Conservation (phyloP, 1,140 invertebrate genomes). For the Drosophila kurseongensis region DNA sequence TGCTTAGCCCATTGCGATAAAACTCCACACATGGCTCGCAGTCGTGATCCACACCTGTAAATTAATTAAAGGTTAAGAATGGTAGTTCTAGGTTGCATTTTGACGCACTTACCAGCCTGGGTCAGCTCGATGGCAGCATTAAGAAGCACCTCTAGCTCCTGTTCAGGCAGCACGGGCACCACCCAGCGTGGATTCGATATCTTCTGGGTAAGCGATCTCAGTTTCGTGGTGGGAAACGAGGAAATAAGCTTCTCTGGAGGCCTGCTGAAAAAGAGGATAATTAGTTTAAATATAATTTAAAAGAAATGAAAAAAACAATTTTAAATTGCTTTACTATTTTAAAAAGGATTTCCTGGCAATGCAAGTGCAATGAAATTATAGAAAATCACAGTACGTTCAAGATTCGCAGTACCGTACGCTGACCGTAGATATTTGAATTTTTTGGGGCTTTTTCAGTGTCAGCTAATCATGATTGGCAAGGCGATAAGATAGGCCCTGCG, state of each 20-base stretch:
- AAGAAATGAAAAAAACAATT: background rate
- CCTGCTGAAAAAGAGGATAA: conserved; percentile 27
- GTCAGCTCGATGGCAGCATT: conserved; percentile 95
- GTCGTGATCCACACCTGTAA: conserved; percentile 92
- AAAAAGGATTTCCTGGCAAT: too few relatives aligned
- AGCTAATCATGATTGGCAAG: conserved; percentile 16
- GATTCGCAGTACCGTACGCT: too few relatives aligned
- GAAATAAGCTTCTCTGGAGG: conserved; percentile 82
- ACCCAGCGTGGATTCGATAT: conserved; percentile 98
- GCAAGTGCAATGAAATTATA: too few relatives aligned
- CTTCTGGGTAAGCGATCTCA: conserved; percentile 96
- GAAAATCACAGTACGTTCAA: too few relatives aligned
- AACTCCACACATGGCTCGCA: conserved; percentile 97
- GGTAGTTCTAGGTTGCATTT: background rate
- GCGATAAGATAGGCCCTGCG: conserved; percentile 29
- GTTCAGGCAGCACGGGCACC: conserved; percentile 97
- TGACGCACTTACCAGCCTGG: conserved; percentile 87
- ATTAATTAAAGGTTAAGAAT: conserved; percentile 4
- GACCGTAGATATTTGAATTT: background rate
- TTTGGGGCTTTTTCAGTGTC: conserved; percentile 8
- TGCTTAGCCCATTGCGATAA: conserved; percentile 96
- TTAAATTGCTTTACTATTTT: too few relatives aligned
- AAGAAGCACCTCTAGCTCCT: conserved; percentile 96
- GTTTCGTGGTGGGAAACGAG: conserved; percentile 93
- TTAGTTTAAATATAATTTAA: background rate